A percentile compares a stretch with the other conserved stretches of the same genome.
phyloP scores from a whole-genome alignment of 2,113 vertebrate species.

The Halichoeres trimaculatus region DNA sequence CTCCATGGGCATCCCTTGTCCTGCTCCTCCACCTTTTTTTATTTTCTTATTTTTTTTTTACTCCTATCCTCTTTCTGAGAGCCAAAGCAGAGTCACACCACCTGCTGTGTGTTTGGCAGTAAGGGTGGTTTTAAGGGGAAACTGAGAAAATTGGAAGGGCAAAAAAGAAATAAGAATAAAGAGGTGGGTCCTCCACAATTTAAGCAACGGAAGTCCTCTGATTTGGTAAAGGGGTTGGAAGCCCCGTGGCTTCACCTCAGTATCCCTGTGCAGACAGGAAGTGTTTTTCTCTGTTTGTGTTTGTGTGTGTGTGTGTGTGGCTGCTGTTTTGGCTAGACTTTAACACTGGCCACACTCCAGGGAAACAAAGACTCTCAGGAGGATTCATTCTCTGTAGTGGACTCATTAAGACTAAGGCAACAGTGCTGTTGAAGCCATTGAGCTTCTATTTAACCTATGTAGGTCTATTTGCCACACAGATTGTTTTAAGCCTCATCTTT shows the following conservation, averaged over 20 bases:
- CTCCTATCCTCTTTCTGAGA: conserved; percentile 41
- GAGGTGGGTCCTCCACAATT: conserved; percentile 34
- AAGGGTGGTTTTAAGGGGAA: conserved; percentile 5
- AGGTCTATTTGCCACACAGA: background rate
- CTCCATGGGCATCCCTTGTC: conserved; percentile 26
- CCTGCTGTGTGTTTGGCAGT: conserved; percentile 33
- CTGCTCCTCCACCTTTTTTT: conserved; percentile 29
- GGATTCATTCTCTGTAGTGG: conserved; percentile 29
- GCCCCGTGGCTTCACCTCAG: conserved; percentile 38
- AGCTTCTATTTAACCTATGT: conserved; percentile 2
- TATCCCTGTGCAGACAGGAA: conserved; percentile 10
- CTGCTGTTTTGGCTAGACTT: conserved; percentile 51
- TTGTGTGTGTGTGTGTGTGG: conserved; percentile 11
- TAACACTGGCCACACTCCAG: conserved; percentile 44
- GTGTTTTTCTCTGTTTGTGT: background rate
- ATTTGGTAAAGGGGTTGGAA: conserved; percentile 57
- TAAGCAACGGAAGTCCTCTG: conserved; percentile 55
- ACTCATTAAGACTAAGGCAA: conserved; percentile 38
- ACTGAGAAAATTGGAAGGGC: conserved; percentile 11
- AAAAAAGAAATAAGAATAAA: conserved; percentile 22
- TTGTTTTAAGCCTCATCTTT: background rate
- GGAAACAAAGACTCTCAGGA: conserved; percentile 27
- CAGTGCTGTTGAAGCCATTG: conserved; percentile 11
- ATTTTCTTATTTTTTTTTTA: conserved; percentile 15
- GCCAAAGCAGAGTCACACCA: conserved; percentile 41